Conservation (phyloP, 2,113 vertebrate genomes). For the Zapus hudsonius region DNA sequence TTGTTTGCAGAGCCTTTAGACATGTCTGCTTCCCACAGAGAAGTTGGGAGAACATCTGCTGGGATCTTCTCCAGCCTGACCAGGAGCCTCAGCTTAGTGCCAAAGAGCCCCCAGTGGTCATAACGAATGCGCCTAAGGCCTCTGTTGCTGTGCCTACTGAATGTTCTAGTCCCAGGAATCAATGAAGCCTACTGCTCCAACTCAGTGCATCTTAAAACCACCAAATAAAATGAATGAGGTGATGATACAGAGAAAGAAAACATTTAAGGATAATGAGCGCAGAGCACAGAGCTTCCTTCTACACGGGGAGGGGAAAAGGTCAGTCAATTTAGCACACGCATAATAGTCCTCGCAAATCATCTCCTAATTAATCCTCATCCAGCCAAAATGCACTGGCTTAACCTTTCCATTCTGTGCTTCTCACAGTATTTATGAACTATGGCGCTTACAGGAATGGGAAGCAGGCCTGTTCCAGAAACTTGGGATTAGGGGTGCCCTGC, state of each 20-base stretch:
- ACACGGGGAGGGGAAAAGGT: constrained; percentile 69
- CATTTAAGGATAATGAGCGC: constrained; percentile 82
- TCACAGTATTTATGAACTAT: constrained; percentile 74
- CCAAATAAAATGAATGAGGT: constrained; percentile 81
- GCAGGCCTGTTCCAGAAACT: neutral
- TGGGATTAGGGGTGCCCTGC: neutral
- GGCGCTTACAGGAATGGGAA: constrained; percentile 45
- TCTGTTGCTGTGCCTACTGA: constrained; percentile 20
- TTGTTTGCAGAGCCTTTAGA: neutral
- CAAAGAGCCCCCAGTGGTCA: neutral
- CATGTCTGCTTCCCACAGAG: neutral
- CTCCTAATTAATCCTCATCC: constrained; percentile 79
- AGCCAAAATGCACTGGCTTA: constrained; percentile 77
- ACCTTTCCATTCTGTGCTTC: constrained; percentile 77
- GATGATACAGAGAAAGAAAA: constrained; percentile 82
- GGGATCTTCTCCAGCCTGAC: neutral
- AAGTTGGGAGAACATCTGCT: neutral
- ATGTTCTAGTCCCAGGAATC: constrained; percentile 62
- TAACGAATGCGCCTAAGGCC: constrained; percentile 33
- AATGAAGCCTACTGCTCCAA: constrained; percentile 71
- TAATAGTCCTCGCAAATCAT: constrained; percentile 79
- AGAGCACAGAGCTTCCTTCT: constrained; percentile 72
- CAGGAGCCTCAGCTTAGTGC: neutral
- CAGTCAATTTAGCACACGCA: constrained; percentile 76
- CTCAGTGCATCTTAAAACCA: constrained; percentile 80